phyloP scores from a whole-genome alignment of 2,888 invertebrate species.

The Oxycera nigricornis region DNA sequence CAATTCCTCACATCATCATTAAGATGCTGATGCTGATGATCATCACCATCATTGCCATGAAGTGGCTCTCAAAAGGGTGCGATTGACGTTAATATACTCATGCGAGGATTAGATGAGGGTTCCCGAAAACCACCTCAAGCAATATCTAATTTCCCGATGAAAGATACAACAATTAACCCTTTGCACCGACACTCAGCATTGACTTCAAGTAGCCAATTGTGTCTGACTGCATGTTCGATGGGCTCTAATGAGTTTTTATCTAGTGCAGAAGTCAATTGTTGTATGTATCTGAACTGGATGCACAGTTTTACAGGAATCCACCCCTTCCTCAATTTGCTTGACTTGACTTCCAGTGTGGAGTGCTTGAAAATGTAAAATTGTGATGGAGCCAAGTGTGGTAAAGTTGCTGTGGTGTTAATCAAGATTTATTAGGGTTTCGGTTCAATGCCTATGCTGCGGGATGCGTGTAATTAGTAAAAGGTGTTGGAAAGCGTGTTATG shows the following conservation, averaged over 20 bases:
- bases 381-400: not conserved
- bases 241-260: conserved; percentile 21
- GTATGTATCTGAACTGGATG: not conserved
- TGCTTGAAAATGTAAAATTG: not conserved
- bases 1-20: not conserved
- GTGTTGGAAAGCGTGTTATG: not conserved
- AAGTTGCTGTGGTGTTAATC: not conserved
- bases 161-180: not conserved
- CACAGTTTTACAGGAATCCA: not conserved
- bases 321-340: not conserved
- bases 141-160: not conserved
- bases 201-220: conserved; percentile 3
- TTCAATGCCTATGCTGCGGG: not conserved
- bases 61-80: too few species aligned
- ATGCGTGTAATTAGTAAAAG: not conserved
- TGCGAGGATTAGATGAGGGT: too few species aligned
- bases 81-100: too few species aligned
- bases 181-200: not conserved
- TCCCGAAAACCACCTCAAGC: too few species aligned
- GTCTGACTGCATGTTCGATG: not conserved
- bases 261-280: conserved; percentile 10
- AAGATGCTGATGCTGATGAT: not conserved
- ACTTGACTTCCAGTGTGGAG: not conserved
- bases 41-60: too few species aligned
- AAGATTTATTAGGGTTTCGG: not conserved